Base-by-base conservation (phyloP, 37 sponge, comb jelly and placozoan species). In the Beroe ovata region DNA sequence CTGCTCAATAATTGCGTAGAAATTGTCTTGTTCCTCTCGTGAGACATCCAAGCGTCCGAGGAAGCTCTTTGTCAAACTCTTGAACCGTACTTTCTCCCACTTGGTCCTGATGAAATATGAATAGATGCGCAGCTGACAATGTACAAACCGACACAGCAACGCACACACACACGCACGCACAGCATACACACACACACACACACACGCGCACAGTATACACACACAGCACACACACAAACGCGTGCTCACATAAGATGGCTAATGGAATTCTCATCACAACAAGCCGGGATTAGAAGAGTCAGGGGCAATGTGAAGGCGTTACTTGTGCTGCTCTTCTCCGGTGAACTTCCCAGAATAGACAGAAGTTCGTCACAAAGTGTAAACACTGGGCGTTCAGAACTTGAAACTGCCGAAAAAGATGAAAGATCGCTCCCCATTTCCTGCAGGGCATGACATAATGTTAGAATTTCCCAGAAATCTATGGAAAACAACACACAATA, bases 31-130 rank as follows among this genome's bases (percentile, higher is more conserved):
- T 26, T 32, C 32, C 11, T 29, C 36, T 1, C 16, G 1, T 14
- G 69, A 37, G 1, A 66, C 36, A 4, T 34, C 30, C 69, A 66
- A 29, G 2, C 36, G 29, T 0, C 36, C 36, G 36, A 33, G 16
- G 30, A 66, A 66, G 11, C 34, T 16, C 8, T 18, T 30, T 25
- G 25, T 66, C 36, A 66, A 37, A 30, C 30, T 32, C 69, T 66
- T 66, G 35, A 66, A 66, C 4, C 69, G 25, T 3, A 66, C 69
- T 30, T 37, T 34, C 1, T 66, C 36, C 69, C 69, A 66, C 16
- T 30, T 32, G 16, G 25, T 30, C 35, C 69, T 26, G 69, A 47
- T 6, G n/a, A n/a, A n/a, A n/a, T n/a, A n/a, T n/a, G n/a, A n/a
- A n/a, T n/a, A n/a, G n/a, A n/a, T n/a, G n/a, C n/a, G n/a, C n/a